A percentile compares a stretch with the other conserved stretches of the same genome.
These are phyloP conservation scores for Pandion haliaetus DNA, from an alignment of 2,113 vertebrate genomes.

Conservation along the genomic window DNA sequence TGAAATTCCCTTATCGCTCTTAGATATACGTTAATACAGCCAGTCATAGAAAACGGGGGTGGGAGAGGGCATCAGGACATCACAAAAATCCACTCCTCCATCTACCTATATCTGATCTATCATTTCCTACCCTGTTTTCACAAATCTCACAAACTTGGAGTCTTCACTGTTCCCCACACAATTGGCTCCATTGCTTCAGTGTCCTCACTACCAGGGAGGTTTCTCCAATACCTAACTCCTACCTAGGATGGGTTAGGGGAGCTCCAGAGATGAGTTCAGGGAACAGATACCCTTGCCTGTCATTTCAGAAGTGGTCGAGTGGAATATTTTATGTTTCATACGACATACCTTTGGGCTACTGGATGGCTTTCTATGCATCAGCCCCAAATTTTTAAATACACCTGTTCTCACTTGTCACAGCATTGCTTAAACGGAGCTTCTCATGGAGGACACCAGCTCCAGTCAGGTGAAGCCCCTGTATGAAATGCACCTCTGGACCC, in stretches of 20 bases:
- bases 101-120: not conserved
- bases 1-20: not conserved
- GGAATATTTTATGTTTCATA: not conserved
- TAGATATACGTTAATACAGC: not conserved
- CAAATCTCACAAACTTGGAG: not conserved
- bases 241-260: accelerated
- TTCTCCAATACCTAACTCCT: not conserved
- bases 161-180: not conserved
- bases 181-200: not conserved
- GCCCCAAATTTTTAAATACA: not conserved
- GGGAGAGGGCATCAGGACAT: not conserved
- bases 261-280: not conserved
- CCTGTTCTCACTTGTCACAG: not conserved
- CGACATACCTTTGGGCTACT: not conserved
- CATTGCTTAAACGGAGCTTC: not conserved
- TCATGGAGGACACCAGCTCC: not conserved
- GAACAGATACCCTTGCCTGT: not conserved
- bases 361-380: not conserved
- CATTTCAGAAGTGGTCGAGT: not conserved
- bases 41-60: accelerated
- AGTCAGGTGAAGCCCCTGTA: not conserved
- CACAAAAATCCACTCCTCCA: not conserved
- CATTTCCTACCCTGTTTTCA: not conserved
- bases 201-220: not conserved
- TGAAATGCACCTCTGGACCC: not conserved